A percentile compares a stretch with the other conserved stretches of the same genome.
Conservation (phyloP, 2,113 vertebrate genomes). For the Ctenodactylus gundi region DNA sequence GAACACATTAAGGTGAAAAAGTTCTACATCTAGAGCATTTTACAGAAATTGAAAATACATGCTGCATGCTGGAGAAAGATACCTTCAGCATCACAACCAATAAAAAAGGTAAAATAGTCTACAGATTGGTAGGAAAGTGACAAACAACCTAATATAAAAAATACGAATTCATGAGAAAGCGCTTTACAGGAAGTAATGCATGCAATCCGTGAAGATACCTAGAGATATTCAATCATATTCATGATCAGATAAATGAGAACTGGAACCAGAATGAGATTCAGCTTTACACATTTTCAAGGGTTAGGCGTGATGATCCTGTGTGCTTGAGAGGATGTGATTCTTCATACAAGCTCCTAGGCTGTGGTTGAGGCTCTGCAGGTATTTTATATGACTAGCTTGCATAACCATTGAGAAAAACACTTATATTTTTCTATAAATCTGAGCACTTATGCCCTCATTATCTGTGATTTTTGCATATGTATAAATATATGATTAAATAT, state of each 20-base stretch:
- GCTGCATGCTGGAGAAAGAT: neutral
- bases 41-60: conserved; percentile 28
- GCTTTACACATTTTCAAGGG: neutral
- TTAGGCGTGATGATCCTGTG: neutral
- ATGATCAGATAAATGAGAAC: conserved; percentile 8
- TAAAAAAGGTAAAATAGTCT: conserved; percentile 22
- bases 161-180: neutral
- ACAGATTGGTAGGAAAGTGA: conserved; percentile 1
- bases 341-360: neutral
- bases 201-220: neutral
- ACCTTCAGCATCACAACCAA: neutral
- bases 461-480: neutral
- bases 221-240: conserved; percentile 33
- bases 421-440: neutral
- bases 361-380: no score
- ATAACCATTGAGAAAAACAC: neutral
- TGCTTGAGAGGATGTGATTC: neutral
- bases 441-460: neutral
- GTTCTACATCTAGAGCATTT: neutral
- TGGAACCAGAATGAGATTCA: conserved; percentile 27
- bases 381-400: neutral
- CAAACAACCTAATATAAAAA: conserved; percentile 26
- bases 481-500: neutral
- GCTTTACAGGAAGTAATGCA: neutral
- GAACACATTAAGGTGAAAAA: neutral